Base-by-base conservation (phyloP, 2,888 invertebrate species). In the Trissolcus brochymenae region DNA sequence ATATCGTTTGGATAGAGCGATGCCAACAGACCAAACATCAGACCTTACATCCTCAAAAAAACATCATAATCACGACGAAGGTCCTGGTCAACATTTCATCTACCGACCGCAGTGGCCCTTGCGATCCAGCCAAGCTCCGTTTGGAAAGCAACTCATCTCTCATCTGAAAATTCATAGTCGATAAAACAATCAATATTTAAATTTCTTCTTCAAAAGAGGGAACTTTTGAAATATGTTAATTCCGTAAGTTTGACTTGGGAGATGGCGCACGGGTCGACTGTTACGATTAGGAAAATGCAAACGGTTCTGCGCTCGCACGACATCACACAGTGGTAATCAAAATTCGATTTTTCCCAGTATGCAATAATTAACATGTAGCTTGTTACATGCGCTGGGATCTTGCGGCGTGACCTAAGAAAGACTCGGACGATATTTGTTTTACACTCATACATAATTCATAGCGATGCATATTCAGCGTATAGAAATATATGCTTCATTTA, bases 381-480 rank as follows among this genome's bases (percentile, higher is more conserved):
- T 55, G 55, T 65, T 29, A 35, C 41, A 29, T 35, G 40, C 43
- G 6, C 35, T n/a, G 56, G 53, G 25, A 68, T 60, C 46, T 60
- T 46, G 71, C 40, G 11, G 59, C 35, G 46, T 64, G 25, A 55
- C 60, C 55, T 55, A 54, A 41, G 65, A 51, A 65, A 72, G 65
- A 35, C 35, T 60, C 59, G 57, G 51, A 51, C 49, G 54, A 41
- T 72, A 60, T 72, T 72, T 72, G 72, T 73, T 73, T 73, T 60
- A 19, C 55, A 40, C 60, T 65, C 66, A 73, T 73, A 35, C 65
- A 73, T 73, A 66, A 73, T 73, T 46, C 73, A 73, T 60, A 55
- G 60, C 40, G 41, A 60, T 73, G 73, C 73, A 73, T 73, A 73
- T 66, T 65, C 65, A 65, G 49, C 50, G 54, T 35, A 50, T 50